Evolutionary conservation across 2,888 invertebrate species (phyloP).

Genomic region (Abscondita cerata): DNA sequence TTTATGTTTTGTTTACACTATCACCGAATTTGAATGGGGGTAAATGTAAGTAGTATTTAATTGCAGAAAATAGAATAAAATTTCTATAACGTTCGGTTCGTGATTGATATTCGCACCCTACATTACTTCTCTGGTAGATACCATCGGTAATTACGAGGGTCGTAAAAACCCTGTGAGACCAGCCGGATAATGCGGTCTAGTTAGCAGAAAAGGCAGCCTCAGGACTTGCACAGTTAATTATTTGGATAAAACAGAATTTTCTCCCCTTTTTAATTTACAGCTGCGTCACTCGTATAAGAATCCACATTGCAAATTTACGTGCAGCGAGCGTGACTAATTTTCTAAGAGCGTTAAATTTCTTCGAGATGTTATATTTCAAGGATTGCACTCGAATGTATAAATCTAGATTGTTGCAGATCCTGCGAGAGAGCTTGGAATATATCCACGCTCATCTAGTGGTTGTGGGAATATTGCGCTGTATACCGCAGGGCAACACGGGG

Average conservation of each 20-base stretch:
- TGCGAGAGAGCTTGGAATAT: conserved; percentile 10
- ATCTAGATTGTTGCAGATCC: conserved; percentile 5
- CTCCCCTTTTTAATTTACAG: conserved; percentile 34
- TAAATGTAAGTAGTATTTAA: too few species aligned
- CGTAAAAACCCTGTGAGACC: conserved; percentile 35
- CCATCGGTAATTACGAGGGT: conserved; percentile 35
- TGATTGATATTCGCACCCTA: conserved; percentile 30
- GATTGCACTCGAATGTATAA: not conserved
- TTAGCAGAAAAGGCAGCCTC: conserved; percentile 35
- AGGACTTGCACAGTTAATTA: conserved; percentile 34
- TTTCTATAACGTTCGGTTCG: conserved; percentile 23
- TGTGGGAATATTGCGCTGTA: conserved; percentile 24
- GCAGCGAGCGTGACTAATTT: conserved; percentile 7
- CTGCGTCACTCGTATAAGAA: conserved; percentile 18
- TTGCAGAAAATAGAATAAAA: not conserved
- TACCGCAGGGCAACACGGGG: conserved; percentile 20
- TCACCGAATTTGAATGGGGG: too few species aligned
- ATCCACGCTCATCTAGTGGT: conserved; percentile 20
- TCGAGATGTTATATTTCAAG: not conserved
- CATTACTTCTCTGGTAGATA: conserved; percentile 27
- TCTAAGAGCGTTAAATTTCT: conserved; percentile 4
- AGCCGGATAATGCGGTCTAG: conserved; percentile 34
- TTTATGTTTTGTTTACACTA: too few species aligned
- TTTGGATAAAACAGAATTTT: conserved; percentile 35
- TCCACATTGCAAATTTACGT: conserved; percentile 15